Base-by-base conservation (phyloP, 2,113 vertebrate genomes). In the Machaerirhynchus nigripectus region DNA sequence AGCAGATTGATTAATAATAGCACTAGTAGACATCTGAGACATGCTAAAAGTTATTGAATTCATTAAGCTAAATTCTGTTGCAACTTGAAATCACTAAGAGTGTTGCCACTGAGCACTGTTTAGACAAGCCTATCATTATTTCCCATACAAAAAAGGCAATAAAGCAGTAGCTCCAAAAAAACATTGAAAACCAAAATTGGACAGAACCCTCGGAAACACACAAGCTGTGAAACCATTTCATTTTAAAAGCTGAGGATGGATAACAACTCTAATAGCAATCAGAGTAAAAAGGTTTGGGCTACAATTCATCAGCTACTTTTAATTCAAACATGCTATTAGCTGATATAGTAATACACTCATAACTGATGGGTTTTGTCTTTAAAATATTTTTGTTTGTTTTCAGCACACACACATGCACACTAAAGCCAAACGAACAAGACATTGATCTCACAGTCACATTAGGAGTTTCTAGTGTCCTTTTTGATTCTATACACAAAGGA, bases 11-110 rank as follows among this genome's bases (percentile, higher is more conserved):
- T 93, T 96, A 96, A 87, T 79, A 90, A 75, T 55, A 93, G 78
- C 84, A 91, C 77, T 35, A 90, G 56, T 7, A 8, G 69, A 80
- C 74, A 80, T 69, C 50, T 92, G 80, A 93, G 91, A 90, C 87
- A 76, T n/a, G 59, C 27, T 89, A 70, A 80, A 97, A 95, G 92
- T 93, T 95, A 85, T 88, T 84, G 92, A 90, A 95, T 87, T 83
- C 52, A 94, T 91, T 84, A 93, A 91, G 55, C 28, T 94, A 96
- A 96, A 93, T 88, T 77, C 79, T 95, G 56, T 56, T 84, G 40
- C 77, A 84, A 63, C 80, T 28, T 78, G 69, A 97, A 95, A 84
- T 96, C 40, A 68, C 64, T 57, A 76, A 61, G 55, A 89, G 63
- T 50, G 55, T 92, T 89, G 59, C 55, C 64, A 67, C 73, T 84